Percentiles rank a stretch among this genome's conserved stretches.
Conservation (phyloP, 2,888 invertebrate species). For the Glyphotaelius pellucidus region DNA sequence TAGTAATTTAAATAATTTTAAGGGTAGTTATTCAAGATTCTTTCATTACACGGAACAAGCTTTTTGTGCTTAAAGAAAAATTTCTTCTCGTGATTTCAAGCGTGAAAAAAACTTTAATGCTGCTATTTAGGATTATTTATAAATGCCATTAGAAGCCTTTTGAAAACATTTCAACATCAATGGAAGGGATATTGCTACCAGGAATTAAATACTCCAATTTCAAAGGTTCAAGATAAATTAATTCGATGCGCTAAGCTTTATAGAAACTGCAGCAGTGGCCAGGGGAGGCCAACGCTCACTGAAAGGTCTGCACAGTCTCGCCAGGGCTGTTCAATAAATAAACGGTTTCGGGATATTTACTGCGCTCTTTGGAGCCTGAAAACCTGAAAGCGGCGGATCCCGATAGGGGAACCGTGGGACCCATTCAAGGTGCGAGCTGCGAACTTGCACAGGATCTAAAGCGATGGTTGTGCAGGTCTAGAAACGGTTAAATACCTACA, state of each 20-base stretch:
- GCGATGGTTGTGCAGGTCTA: not conserved
- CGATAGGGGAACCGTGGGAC: not conserved
- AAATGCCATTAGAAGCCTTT: not conserved
- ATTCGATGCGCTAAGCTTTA: constrained; percentile 6
- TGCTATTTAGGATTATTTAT: not conserved
- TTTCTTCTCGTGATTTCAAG: not conserved
- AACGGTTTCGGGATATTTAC: constrained; percentile 35
- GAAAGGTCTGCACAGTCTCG: not conserved
- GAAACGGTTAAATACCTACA: not conserved
- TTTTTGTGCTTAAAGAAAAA: not conserved
- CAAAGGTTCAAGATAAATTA: not conserved
- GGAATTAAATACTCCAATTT: not conserved
- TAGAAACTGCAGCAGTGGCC: not conserved
- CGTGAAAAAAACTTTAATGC: not conserved
- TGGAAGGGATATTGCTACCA: not conserved
- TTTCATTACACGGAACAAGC: not conserved
- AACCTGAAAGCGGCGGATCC: not conserved
- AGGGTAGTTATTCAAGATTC: not conserved
- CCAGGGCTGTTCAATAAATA: constrained; percentile 31
- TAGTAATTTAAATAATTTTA: not conserved
- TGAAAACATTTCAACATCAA: not conserved
- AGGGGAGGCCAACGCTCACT: not conserved
- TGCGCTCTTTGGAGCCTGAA: constrained; percentile 18
- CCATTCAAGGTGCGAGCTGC: constrained; percentile 12
- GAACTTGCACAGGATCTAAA: not conserved